Evolutionary conservation across 2,113 vertebrate species (phyloP).

Genomic region (Solenodon paradoxus): DNA sequence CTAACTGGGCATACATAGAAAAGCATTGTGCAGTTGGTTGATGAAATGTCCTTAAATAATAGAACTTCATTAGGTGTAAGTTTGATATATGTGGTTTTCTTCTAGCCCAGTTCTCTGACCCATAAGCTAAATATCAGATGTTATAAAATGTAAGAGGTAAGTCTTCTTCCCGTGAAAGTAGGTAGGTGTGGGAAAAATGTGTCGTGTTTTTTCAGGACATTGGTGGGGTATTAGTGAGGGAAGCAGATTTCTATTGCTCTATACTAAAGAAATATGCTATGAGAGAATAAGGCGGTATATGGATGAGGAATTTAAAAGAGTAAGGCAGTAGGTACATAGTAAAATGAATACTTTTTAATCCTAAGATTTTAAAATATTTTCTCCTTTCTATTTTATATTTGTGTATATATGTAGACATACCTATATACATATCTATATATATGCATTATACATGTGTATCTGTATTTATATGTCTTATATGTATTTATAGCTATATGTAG

Average conservation of each 20-base stretch:
- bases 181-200: constrained; percentile 29
- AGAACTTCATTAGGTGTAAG: constrained; percentile 22
- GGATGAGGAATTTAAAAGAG: not conserved
- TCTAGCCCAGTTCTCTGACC: constrained; percentile 8
- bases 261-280: not conserved
- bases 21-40: not conserved
- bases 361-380: not conserved
- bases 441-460: no score
- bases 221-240: not conserved
- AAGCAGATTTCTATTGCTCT: not conserved
- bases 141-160: constrained; percentile 38
- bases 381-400: not conserved
- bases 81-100: constrained; percentile 26
- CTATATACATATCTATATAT: no score
- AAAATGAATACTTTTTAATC: not conserved
- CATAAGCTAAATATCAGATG: constrained; percentile 38
- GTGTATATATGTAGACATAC: not conserved
- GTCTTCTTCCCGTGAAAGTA: constrained; percentile 18
- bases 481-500: not conserved
- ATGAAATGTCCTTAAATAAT: constrained; percentile 36
- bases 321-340: not conserved
- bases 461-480: not conserved
- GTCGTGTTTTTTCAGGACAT: not conserved
- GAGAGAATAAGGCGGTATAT: not conserved
- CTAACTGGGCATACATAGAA: not conserved